These are phyloP conservation scores for Ceryle rudis DNA, from an alignment of 2,797 vertebrate species.

Conservation along the genomic window DNA sequence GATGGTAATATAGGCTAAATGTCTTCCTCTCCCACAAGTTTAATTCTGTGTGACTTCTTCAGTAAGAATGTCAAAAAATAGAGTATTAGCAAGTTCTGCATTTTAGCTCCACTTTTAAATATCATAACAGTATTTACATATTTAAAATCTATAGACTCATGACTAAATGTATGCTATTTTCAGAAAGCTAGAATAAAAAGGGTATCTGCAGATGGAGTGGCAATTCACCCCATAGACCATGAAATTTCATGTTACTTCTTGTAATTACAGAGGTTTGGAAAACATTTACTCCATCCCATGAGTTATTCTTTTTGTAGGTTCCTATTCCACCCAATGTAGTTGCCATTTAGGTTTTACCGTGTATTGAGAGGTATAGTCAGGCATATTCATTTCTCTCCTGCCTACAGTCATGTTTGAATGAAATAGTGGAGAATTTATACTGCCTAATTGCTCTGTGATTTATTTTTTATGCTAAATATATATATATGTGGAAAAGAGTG, in stretches of 20 bases:
- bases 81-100: background rate
- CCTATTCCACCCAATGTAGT: background rate
- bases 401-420: background rate
- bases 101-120: background rate
- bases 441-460: background rate
- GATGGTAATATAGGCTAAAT: background rate
- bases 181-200: background rate
- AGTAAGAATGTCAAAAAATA: background rate
- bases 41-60: background rate
- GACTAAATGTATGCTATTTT: background rate
- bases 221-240: background rate
- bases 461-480: background rate
- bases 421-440: background rate
- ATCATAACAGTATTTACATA: background rate
- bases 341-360: background rate
- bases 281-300: background rate
- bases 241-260: background rate
- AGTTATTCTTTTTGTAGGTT: background rate
- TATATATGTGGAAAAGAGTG: no score
- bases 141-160: background rate
- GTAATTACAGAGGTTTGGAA: background rate
- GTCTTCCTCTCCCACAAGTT: background rate
- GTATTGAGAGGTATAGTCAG: background rate
- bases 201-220: accelerated
- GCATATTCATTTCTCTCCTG: background rate